phyloP scores from a whole-genome alignment of 1,140 invertebrate genomes.

The Augochlora pura region DNA sequence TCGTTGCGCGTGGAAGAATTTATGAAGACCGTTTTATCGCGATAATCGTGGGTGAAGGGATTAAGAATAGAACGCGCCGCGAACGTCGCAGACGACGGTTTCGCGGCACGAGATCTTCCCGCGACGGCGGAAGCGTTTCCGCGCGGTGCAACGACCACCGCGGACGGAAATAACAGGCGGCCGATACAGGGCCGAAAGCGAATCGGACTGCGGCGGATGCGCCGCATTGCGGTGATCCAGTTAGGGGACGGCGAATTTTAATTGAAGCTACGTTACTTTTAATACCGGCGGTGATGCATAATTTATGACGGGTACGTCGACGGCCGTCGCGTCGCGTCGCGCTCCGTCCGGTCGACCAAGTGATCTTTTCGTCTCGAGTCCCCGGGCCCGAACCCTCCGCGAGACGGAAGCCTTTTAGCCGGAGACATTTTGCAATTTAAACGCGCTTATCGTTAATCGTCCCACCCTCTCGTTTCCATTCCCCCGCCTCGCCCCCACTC shows the following conservation, averaged over 20 bases:
- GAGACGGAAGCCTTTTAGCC: neutral
- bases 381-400: neutral
- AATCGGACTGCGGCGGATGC: slow-evolving; percentile 22
- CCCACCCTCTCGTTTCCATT: too few relatives aligned
- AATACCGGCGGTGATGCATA: slow-evolving; percentile 31
- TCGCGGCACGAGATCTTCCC: too few relatives aligned
- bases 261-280: slow-evolving; percentile 37
- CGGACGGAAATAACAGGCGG: neutral
- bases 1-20: too few relatives aligned
- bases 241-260: slow-evolving; percentile 42
- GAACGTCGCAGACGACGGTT: too few relatives aligned
- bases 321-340: neutral
- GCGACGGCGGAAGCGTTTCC: too few relatives aligned
- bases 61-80: too few relatives aligned
- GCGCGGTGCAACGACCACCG: too few relatives aligned
- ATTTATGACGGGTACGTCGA: slow-evolving; percentile 29
- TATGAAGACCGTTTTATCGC: too few relatives aligned
- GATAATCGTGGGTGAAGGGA: too few relatives aligned
- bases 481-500: too few relatives aligned
- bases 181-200: neutral
- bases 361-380: slow-evolving; percentile 8
- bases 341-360: neutral
- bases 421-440: neutral
- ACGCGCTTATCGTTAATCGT: neutral
- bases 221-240: slow-evolving; percentile 47